phyloP scores from a whole-genome alignment of 2,113 vertebrate species.

The Sitta europaea region DNA sequence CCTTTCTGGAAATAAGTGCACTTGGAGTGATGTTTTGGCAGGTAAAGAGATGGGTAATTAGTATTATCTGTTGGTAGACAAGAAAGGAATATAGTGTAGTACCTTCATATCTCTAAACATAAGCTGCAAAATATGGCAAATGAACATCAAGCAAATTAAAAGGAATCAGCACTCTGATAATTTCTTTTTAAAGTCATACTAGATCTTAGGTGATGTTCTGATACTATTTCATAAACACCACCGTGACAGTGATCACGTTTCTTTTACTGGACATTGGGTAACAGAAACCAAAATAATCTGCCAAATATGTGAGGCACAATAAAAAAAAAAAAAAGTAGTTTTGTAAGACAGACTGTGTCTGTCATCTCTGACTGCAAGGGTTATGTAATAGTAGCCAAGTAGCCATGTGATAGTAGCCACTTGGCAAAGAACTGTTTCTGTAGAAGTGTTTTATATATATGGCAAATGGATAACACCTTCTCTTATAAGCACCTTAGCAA shows the following conservation, averaged over 20 bases:
- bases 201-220: neutral
- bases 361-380: slow-evolving; percentile 34
- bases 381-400: slow-evolving; percentile 53
- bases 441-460: neutral
- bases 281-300: slow-evolving; percentile 71
- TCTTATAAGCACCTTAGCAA: slow-evolving; percentile 13
- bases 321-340: slow-evolving; percentile 8
- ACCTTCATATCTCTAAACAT: neutral
- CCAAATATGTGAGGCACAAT: slow-evolving; percentile 52
- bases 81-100: neutral
- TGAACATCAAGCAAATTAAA: slow-evolving; percentile 53
- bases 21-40: neutral
- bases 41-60: slow-evolving; percentile 15
- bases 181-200: slow-evolving; percentile 11
- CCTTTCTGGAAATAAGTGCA: neutral
- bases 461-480: neutral
- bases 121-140: slow-evolving; percentile 11
- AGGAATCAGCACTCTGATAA: slow-evolving; percentile 67
- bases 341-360: slow-evolving; percentile 40
- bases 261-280: slow-evolving; percentile 76
- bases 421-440: slow-evolving; percentile 35
- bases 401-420: slow-evolving; percentile 34
- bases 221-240: slow-evolving; percentile 7
- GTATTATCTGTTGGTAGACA: neutral
- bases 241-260: slow-evolving; percentile 55